Conservation (phyloP, 2,797 vertebrate genomes). For the Lates japonicus region DNA sequence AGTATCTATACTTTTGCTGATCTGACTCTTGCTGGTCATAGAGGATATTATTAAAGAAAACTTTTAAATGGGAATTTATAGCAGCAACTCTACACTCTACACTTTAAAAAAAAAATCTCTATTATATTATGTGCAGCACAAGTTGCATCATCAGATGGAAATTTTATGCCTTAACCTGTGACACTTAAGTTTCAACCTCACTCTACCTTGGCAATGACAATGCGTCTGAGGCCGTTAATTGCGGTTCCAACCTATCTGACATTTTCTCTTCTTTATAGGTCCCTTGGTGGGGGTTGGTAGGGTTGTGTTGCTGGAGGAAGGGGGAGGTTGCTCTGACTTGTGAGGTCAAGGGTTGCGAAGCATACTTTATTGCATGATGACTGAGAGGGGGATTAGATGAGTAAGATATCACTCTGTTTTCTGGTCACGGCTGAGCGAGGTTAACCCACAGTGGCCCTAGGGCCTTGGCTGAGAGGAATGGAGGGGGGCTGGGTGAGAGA, state of each 20-base stretch:
- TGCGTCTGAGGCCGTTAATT: constrained; percentile 51
- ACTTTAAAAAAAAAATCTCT: background rate
- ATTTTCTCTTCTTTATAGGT: constrained; percentile 46
- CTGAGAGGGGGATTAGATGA: constrained; percentile 85
- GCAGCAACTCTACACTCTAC: background rate
- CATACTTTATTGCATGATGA: constrained; percentile 86
- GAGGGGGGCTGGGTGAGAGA: constrained; percentile 43
- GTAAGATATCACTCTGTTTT: constrained; percentile 86
- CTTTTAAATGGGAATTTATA: background rate
- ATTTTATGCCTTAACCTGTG: background rate
- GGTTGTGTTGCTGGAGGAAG: constrained; percentile 56
- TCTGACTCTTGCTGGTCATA: background rate
- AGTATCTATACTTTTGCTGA: background rate
- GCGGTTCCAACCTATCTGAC: constrained; percentile 37
- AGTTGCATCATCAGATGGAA: background rate
- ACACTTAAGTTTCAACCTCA: background rate
- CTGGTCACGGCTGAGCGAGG: constrained; percentile 84
- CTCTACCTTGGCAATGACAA: constrained; percentile 56
- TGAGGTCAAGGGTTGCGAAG: constrained; percentile 80
- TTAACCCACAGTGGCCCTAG: constrained; percentile 82
- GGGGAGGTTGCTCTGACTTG: constrained; percentile 59
- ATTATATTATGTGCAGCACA: background rate
- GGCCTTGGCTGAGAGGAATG: constrained; percentile 69
- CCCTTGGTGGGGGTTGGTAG: constrained; percentile 55
- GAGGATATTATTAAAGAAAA: background rate